These are phyloP conservation scores for Rhinichthys klamathensis DNA, from an alignment of 2,113 vertebrate genomes.

Conservation along the genomic window DNA sequence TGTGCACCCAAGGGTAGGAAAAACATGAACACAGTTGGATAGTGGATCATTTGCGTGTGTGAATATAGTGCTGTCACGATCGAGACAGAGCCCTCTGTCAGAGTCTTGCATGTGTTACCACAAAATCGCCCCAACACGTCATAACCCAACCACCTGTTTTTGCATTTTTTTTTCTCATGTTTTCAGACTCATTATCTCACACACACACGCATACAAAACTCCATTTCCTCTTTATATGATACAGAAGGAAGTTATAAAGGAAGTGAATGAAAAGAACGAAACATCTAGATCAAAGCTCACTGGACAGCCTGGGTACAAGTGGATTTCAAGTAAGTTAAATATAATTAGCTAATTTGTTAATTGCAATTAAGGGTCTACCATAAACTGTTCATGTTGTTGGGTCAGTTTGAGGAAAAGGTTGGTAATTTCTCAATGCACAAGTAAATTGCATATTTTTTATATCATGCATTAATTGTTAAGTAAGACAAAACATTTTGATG, in stretches of 20 bases:
- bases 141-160: neutral
- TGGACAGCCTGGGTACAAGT: neutral
- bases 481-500: no score
- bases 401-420: neutral
- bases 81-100: no score
- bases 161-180: neutral
- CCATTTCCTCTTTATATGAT: constrained; percentile 24
- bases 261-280: neutral
- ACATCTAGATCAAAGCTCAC: neutral
- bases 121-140: neutral
- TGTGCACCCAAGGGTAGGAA: no score
- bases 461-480: neutral
- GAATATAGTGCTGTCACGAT: no score
- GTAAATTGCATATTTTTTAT: neutral
- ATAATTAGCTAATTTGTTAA: neutral
- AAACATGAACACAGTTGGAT: no score
- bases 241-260: constrained; percentile 13
- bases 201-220: neutral
- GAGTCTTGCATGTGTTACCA: neutral
- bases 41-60: no score
- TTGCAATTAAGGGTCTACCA: neutral
- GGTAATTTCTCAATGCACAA: neutral
- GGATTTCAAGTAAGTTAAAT: constrained; percentile 26
- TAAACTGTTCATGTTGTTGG: neutral
- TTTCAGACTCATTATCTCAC: neutral